Conservation (phyloP, 2,888 invertebrate genomes). For the Lithophane leautieri region DNA sequence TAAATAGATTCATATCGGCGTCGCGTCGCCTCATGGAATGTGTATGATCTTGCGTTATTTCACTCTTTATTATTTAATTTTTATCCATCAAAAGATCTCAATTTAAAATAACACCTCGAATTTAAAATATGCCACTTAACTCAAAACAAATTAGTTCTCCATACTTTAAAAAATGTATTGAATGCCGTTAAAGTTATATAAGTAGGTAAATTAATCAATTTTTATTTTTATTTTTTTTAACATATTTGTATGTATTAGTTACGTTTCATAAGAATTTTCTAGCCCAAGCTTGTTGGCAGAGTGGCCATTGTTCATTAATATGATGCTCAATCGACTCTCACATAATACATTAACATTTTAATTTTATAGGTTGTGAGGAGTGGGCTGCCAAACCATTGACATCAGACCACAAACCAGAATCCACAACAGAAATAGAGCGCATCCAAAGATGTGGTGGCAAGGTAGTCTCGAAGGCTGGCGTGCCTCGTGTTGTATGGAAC, state of each 20-base stretch:
- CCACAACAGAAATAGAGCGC: constrained; percentile 94
- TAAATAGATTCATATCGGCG: too few species aligned
- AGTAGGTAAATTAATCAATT: too few species aligned
- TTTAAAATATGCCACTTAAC: too few species aligned
- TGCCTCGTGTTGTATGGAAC: constrained; percentile 99
- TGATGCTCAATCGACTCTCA: not conserved
- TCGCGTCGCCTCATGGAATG: too few species aligned
- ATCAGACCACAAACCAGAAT: constrained; percentile 98
- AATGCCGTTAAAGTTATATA: too few species aligned
- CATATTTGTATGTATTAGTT: too few species aligned
- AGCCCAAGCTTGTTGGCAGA: not conserved
- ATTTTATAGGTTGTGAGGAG: constrained; percentile 88
- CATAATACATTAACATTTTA: not conserved
- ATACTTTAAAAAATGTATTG: not conserved
- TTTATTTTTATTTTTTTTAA: too few species aligned
- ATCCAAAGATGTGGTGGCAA: constrained; percentile 96
- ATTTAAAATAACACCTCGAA: not conserved
- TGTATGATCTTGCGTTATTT: too few species aligned
- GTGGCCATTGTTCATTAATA: not conserved
- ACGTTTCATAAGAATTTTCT: not conserved
- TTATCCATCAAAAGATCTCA: not conserved
- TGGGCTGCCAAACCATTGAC: constrained; percentile 96
- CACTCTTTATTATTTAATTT: not conserved
- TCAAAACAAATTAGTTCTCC: not conserved
- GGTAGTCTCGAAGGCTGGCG: constrained; percentile 93